A percentile compares a stretch with the other conserved stretches of the same genome.
These are phyloP conservation scores for Phania funesta DNA, from an alignment of 2,888 invertebrate species.

Conservation along the genomic window DNA sequence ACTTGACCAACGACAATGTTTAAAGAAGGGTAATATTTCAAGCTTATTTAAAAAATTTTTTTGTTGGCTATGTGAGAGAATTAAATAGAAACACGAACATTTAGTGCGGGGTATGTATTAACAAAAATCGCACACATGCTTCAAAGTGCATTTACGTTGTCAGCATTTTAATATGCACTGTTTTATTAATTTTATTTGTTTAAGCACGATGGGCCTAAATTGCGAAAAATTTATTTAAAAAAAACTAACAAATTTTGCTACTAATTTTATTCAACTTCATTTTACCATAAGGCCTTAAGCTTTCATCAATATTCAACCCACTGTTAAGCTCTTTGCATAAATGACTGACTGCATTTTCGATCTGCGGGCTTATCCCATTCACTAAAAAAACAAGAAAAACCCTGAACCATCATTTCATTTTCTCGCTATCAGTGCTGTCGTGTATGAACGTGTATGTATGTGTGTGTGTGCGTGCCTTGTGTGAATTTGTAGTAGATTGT, in stretches of 20 bases:
- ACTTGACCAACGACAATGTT: conserved; percentile 29
- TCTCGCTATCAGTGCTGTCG: neutral
- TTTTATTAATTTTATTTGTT: conserved; percentile 18
- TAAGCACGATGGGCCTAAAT: conserved; percentile 2
- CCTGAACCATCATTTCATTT: conserved; percentile 22
- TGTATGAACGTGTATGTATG: conserved; percentile 15
- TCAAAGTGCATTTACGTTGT: conserved; percentile 63
- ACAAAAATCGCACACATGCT: conserved; percentile 40
- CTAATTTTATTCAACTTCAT: neutral
- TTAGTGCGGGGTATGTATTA: neutral
- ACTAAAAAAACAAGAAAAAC: conserved; percentile 45
- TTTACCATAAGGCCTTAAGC: neutral
- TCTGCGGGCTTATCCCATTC: conserved; percentile 12
- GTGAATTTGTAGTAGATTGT: conserved; percentile 31
- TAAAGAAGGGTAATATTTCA: conserved; percentile 28
- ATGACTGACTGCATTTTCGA: conserved; percentile 30
- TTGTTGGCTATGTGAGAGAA: neutral
- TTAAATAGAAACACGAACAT: neutral
- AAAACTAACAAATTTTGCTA: neutral
- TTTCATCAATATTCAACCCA: conserved; percentile 20
- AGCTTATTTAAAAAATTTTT: no score
- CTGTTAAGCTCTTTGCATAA: conserved; percentile 34
- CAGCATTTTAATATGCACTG: conserved; percentile 63
- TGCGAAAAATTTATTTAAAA: neutral
- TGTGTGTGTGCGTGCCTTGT: conserved; percentile 7